Conservation (phyloP, 2,888 invertebrate genomes). For the Hedychridium roseum region DNA sequence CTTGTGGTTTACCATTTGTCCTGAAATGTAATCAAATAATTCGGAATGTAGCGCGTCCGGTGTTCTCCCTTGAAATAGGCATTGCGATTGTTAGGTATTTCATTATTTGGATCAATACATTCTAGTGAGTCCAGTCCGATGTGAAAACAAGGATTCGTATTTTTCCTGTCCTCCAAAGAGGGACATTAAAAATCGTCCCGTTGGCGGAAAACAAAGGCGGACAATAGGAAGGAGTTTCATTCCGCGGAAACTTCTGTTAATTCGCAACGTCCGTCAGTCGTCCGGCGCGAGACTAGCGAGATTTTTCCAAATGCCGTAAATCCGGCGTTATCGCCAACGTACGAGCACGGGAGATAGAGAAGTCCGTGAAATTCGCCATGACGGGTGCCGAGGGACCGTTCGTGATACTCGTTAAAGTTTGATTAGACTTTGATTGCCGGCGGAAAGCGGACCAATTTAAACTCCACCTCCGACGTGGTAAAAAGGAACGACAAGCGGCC, state of each 20-base stretch:
- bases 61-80: too few relatives aligned
- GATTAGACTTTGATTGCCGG: conserved; percentile 51
- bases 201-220: not conserved
- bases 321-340: conserved; percentile 21
- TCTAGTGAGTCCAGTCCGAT: too few relatives aligned
- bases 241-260: not conserved
- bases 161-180: too few relatives aligned
- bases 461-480: conserved; percentile 34
- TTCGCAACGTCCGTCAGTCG: conserved; percentile 5
- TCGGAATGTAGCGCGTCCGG: too few relatives aligned
- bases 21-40: too few relatives aligned
- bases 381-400: conserved; percentile 28
- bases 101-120: too few relatives aligned
- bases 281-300: conserved; percentile 9
- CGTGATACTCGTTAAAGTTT: conserved; percentile 49
- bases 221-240: not conserved
- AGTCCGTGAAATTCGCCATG: conserved; percentile 21
- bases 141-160: too few relatives aligned
- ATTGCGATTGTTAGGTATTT: too few relatives aligned
- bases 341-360: conserved; percentile 13
- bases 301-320: conserved; percentile 22
- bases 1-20: not conserved
- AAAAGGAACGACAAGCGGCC: too few relatives aligned
- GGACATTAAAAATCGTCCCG: too few relatives aligned
- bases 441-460: conserved; percentile 40